These are phyloP conservation scores for Fragum whitleyi DNA, from an alignment of 2,888 invertebrate species.

Conservation along the genomic window DNA sequence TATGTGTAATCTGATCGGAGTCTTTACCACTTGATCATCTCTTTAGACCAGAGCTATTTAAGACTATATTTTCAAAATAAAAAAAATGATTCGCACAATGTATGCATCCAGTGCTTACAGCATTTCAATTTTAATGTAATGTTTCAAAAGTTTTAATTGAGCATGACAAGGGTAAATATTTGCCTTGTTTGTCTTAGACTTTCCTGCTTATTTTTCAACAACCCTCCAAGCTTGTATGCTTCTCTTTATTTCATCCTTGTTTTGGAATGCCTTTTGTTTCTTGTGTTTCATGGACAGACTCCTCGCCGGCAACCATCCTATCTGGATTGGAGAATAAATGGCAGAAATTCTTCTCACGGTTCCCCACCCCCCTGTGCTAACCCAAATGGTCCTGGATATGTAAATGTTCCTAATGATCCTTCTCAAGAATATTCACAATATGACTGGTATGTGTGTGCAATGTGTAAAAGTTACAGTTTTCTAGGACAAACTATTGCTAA, in stretches of 20 bases:
- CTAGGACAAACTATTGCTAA: too few species aligned
- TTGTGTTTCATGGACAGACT: slow-evolving; percentile 17
- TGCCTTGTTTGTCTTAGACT: neutral
- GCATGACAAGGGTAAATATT: too few species aligned
- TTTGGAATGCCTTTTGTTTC: neutral
- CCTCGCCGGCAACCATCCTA: slow-evolving; percentile 43
- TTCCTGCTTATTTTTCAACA: neutral
- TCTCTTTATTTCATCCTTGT: neutral
- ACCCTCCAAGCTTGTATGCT: neutral
- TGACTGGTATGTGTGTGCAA: slow-evolving; percentile 63
- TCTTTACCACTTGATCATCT: too few species aligned
- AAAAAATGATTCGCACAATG: too few species aligned
- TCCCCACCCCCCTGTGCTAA: slow-evolving; percentile 54
- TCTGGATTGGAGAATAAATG: slow-evolving; percentile 52
- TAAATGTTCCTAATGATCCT: slow-evolving; percentile 62
- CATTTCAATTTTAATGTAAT: too few species aligned
- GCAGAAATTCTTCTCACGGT: slow-evolving; percentile 20
- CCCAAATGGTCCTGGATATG: slow-evolving; percentile 53
- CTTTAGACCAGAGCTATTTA: too few species aligned
- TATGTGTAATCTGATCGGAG: too few species aligned
- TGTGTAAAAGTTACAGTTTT: neutral
- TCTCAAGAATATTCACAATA: slow-evolving; percentile 44
- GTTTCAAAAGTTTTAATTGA: too few species aligned
- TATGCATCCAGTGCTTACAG: too few species aligned
- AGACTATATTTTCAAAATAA: too few species aligned